Conservation (phyloP, 2,888 invertebrate species). For the Plemyria rubiginata region DNA sequence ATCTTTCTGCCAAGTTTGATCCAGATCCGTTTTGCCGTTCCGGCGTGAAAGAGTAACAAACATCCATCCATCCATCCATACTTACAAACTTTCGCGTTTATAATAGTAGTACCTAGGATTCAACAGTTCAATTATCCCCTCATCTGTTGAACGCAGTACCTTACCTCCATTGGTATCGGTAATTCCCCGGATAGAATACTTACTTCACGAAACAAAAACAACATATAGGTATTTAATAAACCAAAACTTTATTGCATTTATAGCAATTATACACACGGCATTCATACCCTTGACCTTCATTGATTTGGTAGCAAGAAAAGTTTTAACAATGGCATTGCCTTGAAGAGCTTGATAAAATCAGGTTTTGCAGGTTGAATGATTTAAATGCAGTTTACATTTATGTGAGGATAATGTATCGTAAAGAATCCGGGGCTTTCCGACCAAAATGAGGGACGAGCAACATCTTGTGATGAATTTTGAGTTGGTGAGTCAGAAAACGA, state of each 20-base stretch:
- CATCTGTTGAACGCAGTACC: too few species aligned
- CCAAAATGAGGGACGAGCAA: neutral
- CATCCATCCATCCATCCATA: too few species aligned
- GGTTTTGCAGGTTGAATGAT: conserved; percentile 7
- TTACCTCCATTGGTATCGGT: neutral
- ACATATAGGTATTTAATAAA: conserved; percentile 6
- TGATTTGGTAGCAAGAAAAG: conserved; percentile 15
- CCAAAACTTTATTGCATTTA: conserved; percentile 18
- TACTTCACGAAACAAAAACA: neutral
- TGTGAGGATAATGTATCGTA: conserved; percentile 1
- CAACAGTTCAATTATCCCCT: too few species aligned
- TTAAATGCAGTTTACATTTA: conserved; percentile 2
- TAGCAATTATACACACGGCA: conserved; percentile 7
- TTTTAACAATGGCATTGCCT: conserved; percentile 7
- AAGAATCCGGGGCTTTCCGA: conserved; percentile 14
- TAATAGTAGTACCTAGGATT: too few species aligned
- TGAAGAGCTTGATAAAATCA: conserved; percentile 8
- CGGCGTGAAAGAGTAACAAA: too few species aligned
- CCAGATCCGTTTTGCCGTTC: too few species aligned
- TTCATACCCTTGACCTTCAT: conserved; percentile 18
- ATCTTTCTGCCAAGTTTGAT: too few species aligned
- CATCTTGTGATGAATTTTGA: neutral
- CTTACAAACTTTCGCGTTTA: too few species aligned
- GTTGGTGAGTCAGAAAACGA: neutral
- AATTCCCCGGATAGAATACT: conserved; percentile 3